phyloP scores from a whole-genome alignment of 92 coral and sea anemone species.

The Epizoanthus scotinus region DNA sequence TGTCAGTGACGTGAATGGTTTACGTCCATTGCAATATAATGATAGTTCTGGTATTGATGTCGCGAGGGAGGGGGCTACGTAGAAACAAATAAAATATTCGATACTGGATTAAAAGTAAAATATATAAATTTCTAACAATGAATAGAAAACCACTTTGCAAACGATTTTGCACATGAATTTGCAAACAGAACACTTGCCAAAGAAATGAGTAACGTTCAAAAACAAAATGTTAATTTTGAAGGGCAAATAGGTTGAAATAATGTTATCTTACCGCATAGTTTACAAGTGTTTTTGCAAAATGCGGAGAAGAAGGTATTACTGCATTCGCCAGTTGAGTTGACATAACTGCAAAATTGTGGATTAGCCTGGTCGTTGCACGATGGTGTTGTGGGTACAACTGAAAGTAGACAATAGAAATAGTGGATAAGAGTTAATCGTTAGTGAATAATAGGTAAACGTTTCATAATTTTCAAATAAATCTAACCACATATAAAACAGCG shows the following conservation, averaged over 20 bases:
- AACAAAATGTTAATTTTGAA: neutral
- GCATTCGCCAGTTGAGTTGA: neutral
- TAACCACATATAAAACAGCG: neutral
- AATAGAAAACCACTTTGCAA: no score
- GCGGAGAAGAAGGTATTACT: neutral
- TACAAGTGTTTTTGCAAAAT: conserved; percentile 2
- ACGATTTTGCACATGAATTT: no score
- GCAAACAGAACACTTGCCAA: no score
- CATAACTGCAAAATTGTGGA: neutral
- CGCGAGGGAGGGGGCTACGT: no score
- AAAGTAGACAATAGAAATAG: neutral
- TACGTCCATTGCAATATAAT: no score
- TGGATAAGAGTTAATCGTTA: neutral
- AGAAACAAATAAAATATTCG: no score
- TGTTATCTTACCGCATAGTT: neutral
- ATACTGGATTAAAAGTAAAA: no score
- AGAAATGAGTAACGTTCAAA: neutral
- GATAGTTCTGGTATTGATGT: no score
- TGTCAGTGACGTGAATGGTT: no score
- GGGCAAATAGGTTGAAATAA: neutral
- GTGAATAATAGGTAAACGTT: no score
- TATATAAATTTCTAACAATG: no score
- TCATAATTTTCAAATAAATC: no score
- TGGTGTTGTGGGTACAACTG: neutral
- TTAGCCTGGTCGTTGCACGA: neutral